phyloP scores from a whole-genome alignment of 2,888 invertebrate species.

The Cancer borealis region DNA sequence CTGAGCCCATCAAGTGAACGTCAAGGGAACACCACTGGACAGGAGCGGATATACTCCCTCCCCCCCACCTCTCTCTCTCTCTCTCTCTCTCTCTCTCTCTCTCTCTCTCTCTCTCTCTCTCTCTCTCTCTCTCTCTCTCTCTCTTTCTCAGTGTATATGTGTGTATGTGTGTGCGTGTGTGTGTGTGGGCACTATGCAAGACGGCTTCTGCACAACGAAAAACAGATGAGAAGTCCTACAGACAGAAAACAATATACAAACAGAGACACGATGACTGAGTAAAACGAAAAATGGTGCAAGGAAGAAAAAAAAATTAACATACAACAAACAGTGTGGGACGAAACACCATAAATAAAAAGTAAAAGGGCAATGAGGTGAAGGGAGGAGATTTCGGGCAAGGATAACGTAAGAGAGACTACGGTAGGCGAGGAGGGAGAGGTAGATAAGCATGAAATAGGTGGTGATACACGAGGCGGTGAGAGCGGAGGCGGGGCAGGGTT shows the following conservation, averaged over 20 bases:
- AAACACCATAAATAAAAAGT: neutral
- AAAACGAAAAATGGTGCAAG: neutral
- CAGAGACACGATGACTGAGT: neutral
- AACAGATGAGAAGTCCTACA: neutral
- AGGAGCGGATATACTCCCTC: neutral
- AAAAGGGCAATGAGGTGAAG: conserved; percentile 8
- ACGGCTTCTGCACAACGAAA: neutral
- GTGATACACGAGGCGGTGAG: neutral
- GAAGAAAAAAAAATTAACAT: neutral
- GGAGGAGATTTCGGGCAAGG: neutral
- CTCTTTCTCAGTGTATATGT: neutral
- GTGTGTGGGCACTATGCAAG: neutral
- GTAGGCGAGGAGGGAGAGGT: neutral
- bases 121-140: conserved; percentile 10
- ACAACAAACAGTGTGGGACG: neutral
- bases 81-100: conserved; percentile 21
- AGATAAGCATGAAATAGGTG: conserved; percentile 24
- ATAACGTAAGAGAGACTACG: neutral
- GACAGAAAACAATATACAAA: neutral
- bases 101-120: conserved; percentile 26
- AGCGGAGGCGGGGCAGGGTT: neutral
- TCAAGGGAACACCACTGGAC: neutral
- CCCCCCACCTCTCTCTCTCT: neutral
- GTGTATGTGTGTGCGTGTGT: neutral
- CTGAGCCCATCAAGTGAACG: neutral